These are phyloP conservation scores for Saturnia japonica DNA, from an alignment of 2,888 invertebrate species.

Conservation along the genomic window DNA sequence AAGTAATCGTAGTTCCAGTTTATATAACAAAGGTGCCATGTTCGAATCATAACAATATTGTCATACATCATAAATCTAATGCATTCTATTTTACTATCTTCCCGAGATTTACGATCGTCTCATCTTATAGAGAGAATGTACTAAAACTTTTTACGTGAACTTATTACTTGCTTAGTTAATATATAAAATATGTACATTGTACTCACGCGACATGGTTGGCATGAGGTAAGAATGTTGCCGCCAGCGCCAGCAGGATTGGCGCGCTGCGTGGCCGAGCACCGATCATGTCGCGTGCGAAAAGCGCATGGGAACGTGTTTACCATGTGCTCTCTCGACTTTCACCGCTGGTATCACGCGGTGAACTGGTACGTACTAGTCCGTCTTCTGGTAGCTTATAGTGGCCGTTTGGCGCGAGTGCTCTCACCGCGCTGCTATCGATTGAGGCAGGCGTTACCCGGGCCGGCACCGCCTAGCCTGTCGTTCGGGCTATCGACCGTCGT, in stretches of 20 bases:
- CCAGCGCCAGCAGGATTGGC: slow-evolving; percentile 83
- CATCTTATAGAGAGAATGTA: slow-evolving; percentile 37
- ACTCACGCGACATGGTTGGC: slow-evolving; percentile 85
- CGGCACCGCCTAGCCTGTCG: slow-evolving; percentile 74
- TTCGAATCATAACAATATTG: slow-evolving; percentile 29
- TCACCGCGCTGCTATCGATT: slow-evolving; percentile 67
- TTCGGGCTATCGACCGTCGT: slow-evolving; percentile 71
- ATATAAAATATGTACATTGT: slow-evolving; percentile 31
- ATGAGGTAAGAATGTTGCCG: slow-evolving; percentile 81
- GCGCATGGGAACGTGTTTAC: slow-evolving; percentile 69
- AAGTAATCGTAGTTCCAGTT: neutral
- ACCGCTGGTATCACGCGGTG: slow-evolving; percentile 62
- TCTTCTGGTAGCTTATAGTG: slow-evolving; percentile 41
- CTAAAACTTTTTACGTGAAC: slow-evolving; percentile 35
- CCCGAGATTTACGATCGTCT: slow-evolving; percentile 47
- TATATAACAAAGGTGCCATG: neutral
- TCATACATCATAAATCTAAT: slow-evolving; percentile 45
- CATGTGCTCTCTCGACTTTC: slow-evolving; percentile 39
- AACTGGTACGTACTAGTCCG: slow-evolving; percentile 58
- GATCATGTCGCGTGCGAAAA: slow-evolving; percentile 70
- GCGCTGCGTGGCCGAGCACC: slow-evolving; percentile 83
- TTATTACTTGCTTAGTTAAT: slow-evolving; percentile 23
- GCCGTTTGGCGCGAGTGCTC: slow-evolving; percentile 55
- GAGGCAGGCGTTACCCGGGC: slow-evolving; percentile 68
- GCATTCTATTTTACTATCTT: slow-evolving; percentile 45